Conservation (phyloP, 2,113 vertebrate species). For the Macheiramphus alcinus region DNA sequence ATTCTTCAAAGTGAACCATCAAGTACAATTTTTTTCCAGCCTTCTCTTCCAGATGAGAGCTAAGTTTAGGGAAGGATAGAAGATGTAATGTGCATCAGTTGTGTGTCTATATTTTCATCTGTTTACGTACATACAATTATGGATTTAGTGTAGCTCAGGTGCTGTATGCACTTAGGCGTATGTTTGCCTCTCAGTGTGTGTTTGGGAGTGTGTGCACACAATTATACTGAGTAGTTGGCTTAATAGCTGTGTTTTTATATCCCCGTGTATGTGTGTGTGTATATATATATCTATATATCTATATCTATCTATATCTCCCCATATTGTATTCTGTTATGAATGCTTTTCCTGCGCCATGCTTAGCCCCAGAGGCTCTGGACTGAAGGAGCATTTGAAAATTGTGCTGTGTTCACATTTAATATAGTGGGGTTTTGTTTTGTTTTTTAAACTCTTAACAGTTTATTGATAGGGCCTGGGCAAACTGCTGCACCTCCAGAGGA, state of each 20-base stretch:
- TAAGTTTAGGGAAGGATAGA: not conserved
- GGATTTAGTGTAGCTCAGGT: not conserved
- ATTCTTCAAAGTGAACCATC: not conserved
- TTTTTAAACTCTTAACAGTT: conserved; percentile 45
- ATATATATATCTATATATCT: not conserved
- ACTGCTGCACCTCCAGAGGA: conserved; percentile 31
- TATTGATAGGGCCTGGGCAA: conserved; percentile 42
- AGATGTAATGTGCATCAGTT: not conserved
- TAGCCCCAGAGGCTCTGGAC: not conserved
- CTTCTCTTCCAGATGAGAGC: not conserved
- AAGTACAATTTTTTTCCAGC: not conserved
- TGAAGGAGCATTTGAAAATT: not conserved
- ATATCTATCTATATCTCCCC: not conserved
- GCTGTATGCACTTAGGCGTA: not conserved
- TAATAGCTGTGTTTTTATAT: not conserved
- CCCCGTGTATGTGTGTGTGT: not conserved
- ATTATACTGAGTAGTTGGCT: not conserved
- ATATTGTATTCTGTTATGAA: not conserved
- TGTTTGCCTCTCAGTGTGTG: not conserved
- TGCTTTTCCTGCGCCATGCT: not conserved
- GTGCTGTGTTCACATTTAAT: conserved; percentile 20
- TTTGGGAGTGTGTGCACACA: not conserved
- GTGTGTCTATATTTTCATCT: not conserved
- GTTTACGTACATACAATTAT: not conserved
- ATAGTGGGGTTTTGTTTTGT: not conserved